phyloP scores from a whole-genome alignment of 2,888 invertebrate species.

The Alcis repandata region DNA sequence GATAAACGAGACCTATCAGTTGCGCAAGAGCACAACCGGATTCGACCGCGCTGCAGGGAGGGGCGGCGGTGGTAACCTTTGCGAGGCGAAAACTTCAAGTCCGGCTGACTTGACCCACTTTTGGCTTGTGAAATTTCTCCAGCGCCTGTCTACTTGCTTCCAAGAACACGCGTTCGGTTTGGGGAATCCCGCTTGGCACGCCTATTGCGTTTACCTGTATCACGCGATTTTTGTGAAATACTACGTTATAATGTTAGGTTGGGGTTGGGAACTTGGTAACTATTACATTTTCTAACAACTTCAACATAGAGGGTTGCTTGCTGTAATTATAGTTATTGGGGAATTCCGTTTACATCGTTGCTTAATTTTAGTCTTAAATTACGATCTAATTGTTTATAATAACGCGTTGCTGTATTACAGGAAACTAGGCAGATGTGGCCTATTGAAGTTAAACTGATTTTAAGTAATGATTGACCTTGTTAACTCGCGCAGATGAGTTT shows the following conservation, averaged over 20 bases:
- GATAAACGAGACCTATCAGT: conserved; percentile 76
- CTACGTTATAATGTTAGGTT: background rate
- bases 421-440: conserved; percentile 25
- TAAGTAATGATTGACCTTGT: conserved; percentile 68
- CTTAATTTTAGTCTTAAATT: background rate
- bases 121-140: conserved; percentile 84
- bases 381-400: background rate
- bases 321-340: background rate
- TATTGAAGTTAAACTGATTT: conserved; percentile 62
- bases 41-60: conserved; percentile 59
- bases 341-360: background rate
- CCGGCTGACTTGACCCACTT: conserved; percentile 85
- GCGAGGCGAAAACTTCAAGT: conserved; percentile 81
- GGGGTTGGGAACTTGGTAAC: conserved; percentile 1
- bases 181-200: conserved; percentile 72
- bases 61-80: conserved; percentile 79
- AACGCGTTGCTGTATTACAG: background rate
- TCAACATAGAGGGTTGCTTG: background rate
- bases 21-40: conserved; percentile 81
- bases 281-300: background rate
- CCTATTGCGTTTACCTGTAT: conserved; percentile 39
- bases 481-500: conserved; percentile 76
- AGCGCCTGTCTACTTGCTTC: conserved; percentile 73
- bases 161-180: conserved; percentile 71
- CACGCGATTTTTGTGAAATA: conserved; percentile 21